Base-by-base conservation (phyloP, 2,888 invertebrate genomes). In the Euspilapteryx auroguttella region DNA sequence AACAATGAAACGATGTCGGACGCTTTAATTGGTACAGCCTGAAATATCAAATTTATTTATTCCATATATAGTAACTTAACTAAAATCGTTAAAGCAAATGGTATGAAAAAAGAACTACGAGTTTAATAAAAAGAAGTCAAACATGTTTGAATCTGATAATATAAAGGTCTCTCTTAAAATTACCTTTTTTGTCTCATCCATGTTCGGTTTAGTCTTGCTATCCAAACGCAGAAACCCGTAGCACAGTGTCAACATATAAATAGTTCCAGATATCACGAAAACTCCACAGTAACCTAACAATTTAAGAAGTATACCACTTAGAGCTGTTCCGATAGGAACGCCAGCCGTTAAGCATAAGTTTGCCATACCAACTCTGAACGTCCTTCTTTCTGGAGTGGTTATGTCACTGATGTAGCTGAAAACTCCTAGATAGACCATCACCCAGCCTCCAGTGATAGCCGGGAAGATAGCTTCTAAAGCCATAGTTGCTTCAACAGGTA, bases 401-500 rank as follows among this genome's bases (percentile, higher is more conserved):
- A 81, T 69, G 26, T 81, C 80, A 42, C 81, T 78, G 4, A 85
- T 71, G 40, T 82, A 83, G 38, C 80, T 80, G 50, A 82, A 79
- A 28, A 82, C 68, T n/a, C 79, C 79, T 33, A 80, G 54, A 27
- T 66, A 78, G 31, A 79, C 63, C 42, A 76, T 62, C 2, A 78
- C 76, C 71, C 76, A 78, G 2, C 79, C 78, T 3, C 80, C 80
- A 1, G 78, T 68, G 1, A 80, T 27, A 0, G 79, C 77, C 2
- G 77, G 71, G 20, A 79, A 77, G n/a, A 80, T 37, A 1, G 65
- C 69, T 45, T 80, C 80, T 0, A 71, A 46, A 14, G 79, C 56
- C 54, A 78, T 75, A 1, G 76, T 79, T 1, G 73, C 54, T 53
- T 80, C 79, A 33, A 80, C 58, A 1, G 78, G 64, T 17, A 80